These are phyloP conservation scores for Nasonovia ribisnigri DNA, from an alignment of 2,888 invertebrate species.

Conservation along the genomic window DNA sequence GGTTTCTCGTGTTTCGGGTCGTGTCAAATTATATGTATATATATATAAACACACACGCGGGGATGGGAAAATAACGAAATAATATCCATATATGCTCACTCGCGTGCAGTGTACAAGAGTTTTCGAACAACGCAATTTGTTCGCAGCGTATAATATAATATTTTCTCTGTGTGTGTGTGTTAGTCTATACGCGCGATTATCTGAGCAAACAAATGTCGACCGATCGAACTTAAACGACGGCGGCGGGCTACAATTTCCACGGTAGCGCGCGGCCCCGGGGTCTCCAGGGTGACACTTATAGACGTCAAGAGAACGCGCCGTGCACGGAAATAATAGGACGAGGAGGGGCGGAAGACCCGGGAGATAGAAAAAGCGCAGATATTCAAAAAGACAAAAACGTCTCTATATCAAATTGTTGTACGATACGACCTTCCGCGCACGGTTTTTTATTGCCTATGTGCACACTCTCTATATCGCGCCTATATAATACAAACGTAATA, in stretches of 20 bases:
- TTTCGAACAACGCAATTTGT: constrained; percentile 43
- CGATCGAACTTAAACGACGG: constrained; percentile 58
- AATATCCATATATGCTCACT: not conserved
- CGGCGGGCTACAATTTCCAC: constrained; percentile 10
- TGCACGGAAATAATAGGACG: not conserved
- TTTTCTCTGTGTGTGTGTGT: not conserved
- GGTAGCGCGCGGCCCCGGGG: not conserved
- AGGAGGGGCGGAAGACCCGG: not conserved
- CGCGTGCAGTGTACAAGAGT: not conserved
- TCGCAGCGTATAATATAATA: not conserved
- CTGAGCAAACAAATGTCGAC: constrained; percentile 49
- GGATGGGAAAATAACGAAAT: not conserved
- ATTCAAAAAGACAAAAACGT: constrained; percentile 59
- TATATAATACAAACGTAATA: not conserved
- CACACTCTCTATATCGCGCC: constrained; percentile 3
- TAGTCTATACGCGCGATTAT: constrained; percentile 22
- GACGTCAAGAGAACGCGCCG: constrained; percentile 34
- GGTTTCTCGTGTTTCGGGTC: not conserved
- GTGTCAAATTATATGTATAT: not conserved
- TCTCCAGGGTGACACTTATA: constrained; percentile 61
- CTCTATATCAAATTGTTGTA: not conserved
- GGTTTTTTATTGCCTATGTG: constrained; percentile 54
- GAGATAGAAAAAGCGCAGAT: not conserved
- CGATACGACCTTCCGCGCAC: constrained; percentile 19
- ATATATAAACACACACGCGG: no score